Conservation (phyloP, 2,888 invertebrate genomes). For the Gryllus longicercus region DNA sequence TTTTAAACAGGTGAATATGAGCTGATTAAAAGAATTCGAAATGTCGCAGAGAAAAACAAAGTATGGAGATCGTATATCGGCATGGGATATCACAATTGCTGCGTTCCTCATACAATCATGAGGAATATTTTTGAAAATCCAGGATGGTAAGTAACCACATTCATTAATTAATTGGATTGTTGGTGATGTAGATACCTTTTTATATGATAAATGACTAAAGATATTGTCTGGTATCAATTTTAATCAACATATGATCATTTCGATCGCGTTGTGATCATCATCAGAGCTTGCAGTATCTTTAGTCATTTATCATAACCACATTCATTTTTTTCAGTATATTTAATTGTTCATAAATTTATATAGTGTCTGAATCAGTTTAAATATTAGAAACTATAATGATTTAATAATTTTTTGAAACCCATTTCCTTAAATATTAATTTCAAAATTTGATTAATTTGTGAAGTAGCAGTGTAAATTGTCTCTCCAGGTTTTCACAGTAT, state of each 20-base stretch:
- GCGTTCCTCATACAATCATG: conserved; percentile 91
- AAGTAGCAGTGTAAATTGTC: background rate
- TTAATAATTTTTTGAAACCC: too few species aligned
- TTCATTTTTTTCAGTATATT: too few species aligned
- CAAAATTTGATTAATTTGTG: background rate
- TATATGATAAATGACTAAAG: too few species aligned
- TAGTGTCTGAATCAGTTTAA: background rate
- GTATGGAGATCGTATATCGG: conserved; percentile 96
- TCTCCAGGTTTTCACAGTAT: conserved; percentile 88
- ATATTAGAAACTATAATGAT: background rate
- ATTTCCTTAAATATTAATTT: background rate
- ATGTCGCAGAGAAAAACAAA: conserved; percentile 82
- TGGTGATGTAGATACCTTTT: too few species aligned
- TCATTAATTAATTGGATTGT: too few species aligned
- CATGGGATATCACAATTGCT: conserved; percentile 98
- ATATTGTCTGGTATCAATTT: too few species aligned
- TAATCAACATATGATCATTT: too few species aligned
- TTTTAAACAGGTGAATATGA: conserved; percentile 79
- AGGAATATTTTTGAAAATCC: conserved; percentile 98
- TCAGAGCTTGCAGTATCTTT: too few species aligned
- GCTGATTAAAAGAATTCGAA: conserved; percentile 71
- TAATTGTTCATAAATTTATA: too few species aligned
- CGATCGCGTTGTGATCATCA: too few species aligned
- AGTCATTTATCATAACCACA: too few species aligned
- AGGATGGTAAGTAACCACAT: conserved; percentile 77